Base-by-base conservation (phyloP, 2,113 vertebrate genomes). In the Mesitornis unicolor region DNA sequence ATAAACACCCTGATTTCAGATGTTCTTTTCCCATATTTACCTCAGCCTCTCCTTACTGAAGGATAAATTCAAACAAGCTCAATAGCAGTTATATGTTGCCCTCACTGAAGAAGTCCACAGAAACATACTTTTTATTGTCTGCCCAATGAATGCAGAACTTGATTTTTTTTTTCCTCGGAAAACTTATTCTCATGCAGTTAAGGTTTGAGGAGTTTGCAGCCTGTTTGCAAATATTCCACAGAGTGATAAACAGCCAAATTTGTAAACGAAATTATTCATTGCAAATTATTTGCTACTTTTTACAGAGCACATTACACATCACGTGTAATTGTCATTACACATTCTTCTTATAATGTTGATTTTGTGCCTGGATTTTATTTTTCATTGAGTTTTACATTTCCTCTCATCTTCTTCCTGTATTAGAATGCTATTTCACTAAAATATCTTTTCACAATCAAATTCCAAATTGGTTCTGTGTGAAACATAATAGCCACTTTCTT, bases 191-290 rank as follows among this genome's bases (percentile, higher is more conserved):
- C 29, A 16, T 35, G 33, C 35, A 71, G 61, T 59, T 57, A 40
- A 68, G 31, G 38, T 63, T 59, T 1, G 3, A 73, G 57, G 71
- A 91, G 25, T 10, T 43, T 9, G 33, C 61, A 75, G 16, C 29
- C 36, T 86, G 47, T 63, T 86, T 79, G 42, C 57, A 93, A 77
- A 51, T 80, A 80, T 83, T 89, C 64, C 67, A 63, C 56, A 71
- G 60, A 33, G 11, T 6, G 3, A 91, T 60, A 86, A 91, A 82
- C 33, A 75, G 43, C 43, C 29, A 42, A 85, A 91, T 86, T 83
- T 90, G 61, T 79, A 80, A 88, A 63, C 45, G 42, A 63, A 90
- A 93, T 89, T 93, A 96, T 94, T 95, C 71, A 94, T 76, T 91
- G 67, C 38, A 76, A 89, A 83, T 88, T 83, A 76, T 82, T 94